Conservation (phyloP, 2,888 invertebrate species). For the Atethmia centrago region DNA sequence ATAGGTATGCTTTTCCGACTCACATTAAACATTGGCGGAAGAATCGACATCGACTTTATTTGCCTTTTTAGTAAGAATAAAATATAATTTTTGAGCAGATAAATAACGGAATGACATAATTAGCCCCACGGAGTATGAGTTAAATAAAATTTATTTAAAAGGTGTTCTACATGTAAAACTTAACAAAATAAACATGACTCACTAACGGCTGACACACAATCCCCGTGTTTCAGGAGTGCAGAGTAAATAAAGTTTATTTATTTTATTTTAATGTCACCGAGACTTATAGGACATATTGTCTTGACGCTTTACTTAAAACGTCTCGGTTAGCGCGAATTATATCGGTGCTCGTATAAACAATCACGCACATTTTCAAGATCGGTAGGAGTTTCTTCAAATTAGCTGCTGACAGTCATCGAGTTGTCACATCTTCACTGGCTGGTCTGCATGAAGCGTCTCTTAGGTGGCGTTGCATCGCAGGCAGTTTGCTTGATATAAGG, state of each 20-base stretch:
- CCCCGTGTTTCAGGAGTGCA: constrained; percentile 26
- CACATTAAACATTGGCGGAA: too few species aligned
- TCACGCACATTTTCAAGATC: constrained; percentile 16
- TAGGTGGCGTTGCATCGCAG: constrained; percentile 88
- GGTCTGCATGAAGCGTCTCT: constrained; percentile 79
- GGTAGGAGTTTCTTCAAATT: constrained; percentile 17
- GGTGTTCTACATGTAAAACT: not conserved
- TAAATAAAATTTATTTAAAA: not conserved
- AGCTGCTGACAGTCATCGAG: constrained; percentile 1
- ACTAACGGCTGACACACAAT: constrained; percentile 15
- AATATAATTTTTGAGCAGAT: too few species aligned
- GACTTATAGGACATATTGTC: constrained; percentile 33
- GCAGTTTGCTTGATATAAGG: constrained; percentile 89
- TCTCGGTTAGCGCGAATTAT: constrained; percentile 32
- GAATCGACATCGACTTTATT: too few species aligned
- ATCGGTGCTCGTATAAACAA: constrained; percentile 14
- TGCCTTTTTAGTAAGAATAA: too few species aligned
- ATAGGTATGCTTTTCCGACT: too few species aligned
- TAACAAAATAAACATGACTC: constrained; percentile 31
- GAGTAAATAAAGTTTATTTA: constrained; percentile 25
- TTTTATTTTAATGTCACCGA: constrained; percentile 20
- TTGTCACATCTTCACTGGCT: constrained; percentile 56
- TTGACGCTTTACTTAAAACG: constrained; percentile 33
- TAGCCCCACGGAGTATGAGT: too few species aligned
- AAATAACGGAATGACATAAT: too few species aligned